A percentile compares a stretch with the other conserved stretches of the same genome.
These are phyloP conservation scores for Percopsis transmontana DNA, from an alignment of 2,113 vertebrate species.

Conservation along the genomic window DNA sequence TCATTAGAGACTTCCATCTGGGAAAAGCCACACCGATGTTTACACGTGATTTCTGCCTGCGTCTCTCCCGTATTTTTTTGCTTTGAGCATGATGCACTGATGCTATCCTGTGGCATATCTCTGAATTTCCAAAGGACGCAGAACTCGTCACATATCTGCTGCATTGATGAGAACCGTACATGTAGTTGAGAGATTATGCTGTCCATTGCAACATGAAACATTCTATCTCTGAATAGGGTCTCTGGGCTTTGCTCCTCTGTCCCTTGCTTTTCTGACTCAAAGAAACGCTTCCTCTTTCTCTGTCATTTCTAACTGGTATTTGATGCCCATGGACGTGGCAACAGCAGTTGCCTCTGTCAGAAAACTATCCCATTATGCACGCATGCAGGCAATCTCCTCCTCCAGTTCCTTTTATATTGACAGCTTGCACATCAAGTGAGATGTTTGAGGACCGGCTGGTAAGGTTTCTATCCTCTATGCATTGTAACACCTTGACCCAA, in stretches of 20 bases:
- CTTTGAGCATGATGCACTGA: conserved; percentile 16
- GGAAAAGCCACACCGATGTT: too few species aligned
- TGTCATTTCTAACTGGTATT: conserved; percentile 10
- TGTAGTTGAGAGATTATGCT: conserved; percentile 17
- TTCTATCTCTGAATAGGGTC: conserved; percentile 17
- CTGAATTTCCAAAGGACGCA: conserved; percentile 20
- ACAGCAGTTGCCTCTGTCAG: conserved; percentile 20
- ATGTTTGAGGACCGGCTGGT: conserved; percentile 4
- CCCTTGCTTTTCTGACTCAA: conserved; percentile 8
- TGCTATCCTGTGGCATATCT: conserved; percentile 4
- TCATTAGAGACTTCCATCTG: not conserved
- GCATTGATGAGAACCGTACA: not conserved
- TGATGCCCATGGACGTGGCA: conserved; percentile 4
- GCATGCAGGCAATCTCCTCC: conserved; percentile 1
- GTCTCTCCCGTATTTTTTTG: not conserved
- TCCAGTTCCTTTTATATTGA: conserved; percentile 14
- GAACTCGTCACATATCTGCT: conserved; percentile 26
- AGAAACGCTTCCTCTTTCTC: conserved; percentile 22
- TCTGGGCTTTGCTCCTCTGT: conserved; percentile 20
- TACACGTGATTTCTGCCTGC: too few species aligned
- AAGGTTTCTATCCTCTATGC: conserved; percentile 16
- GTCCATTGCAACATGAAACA: conserved; percentile 28
- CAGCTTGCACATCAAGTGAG: conserved; percentile 16
- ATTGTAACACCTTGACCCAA: conserved; percentile 21
- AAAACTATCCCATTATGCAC: conserved; percentile 10